Evolutionary conservation across 1,140 invertebrate species (phyloP), one percentile per base, ranked within the genome.

Genomic region (Babylonia areolata): DNA sequence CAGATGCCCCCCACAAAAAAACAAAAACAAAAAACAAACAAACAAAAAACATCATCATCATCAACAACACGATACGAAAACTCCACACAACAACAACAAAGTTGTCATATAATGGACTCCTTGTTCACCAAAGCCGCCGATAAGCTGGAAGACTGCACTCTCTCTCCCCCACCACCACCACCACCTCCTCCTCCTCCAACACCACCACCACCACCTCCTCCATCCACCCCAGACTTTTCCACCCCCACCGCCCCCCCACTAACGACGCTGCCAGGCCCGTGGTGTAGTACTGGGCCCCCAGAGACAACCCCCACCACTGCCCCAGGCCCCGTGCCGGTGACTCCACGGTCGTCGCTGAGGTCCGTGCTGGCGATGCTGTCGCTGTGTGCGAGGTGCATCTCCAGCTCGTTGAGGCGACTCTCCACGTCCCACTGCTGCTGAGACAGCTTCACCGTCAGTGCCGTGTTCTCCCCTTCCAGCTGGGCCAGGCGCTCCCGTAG

Each of bases 351-450:
- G 12, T 90, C 91, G 15, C 91, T 89, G 78, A 90, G 89, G 9
- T 89, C 90, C 0, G 89, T 90, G 85, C 92, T 94, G 71, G 90
- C 90, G n/a, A 91, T 81, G 85, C 91, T 93, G 64, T 92, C 91
- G 88, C 93, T 97, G 11, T 97, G 97, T 92, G 97, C 98, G 15
- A 99, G 98, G 94, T 99, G 98, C 97, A 99, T 97, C 94, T 99
- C 98, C 85, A 99, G 98, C 94, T 99, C 98, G 75, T 98, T 97
- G 88, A 99, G 94, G 89, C 98, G 96, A 93, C 98, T 97, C 92
- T 99, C 98, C 51, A 99, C 96, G 93, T 99, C 97, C 97, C 97
- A 98, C 92, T 99, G 98, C 91, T 99, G 98, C 91, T 99, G 97
- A 93, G 96, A 98, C 5, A 99, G 95, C 92, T 99, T 99, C 0